Evolutionary conservation across 2,113 vertebrate species (phyloP), one percentile per base, ranked within the genome.

Genomic region (Bucco capensis): DNA sequence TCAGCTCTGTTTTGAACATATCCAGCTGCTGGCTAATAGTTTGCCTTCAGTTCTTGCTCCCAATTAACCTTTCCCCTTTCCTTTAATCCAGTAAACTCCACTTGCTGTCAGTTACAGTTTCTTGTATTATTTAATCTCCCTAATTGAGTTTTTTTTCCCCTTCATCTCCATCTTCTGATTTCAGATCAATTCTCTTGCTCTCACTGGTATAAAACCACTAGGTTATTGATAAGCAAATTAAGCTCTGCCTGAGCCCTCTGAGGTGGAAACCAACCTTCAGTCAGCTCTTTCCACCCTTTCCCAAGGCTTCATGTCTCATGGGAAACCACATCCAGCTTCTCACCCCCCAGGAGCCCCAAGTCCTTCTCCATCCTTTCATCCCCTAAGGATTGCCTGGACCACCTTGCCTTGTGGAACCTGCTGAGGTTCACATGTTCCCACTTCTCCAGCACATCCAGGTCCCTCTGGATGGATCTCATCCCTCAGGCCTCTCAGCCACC

Each of bases 61-160:
- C 95, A 97, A 97, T 97, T 97, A 98, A 97, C 97, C 97, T 97
- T 92, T 73, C 84, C 13, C 37, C 25, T 66, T 94, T 65, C 94
- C 93, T 95, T 95, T 95, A 92, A 96, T 95, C 82, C 94, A 60
- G 65, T 71, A 70, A 54, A 88, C 92, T 49, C 80, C 46, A 70
- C 86, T 95, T 94, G 27, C 72, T 66, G 27, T 56, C 58, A 35
- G 95, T 95, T 69, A 53, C 81, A 76, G 96, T 96, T 93, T 25
- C 96, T 85, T 94, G n/a, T n/a, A n/a, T n/a, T n/a, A n/a, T 61
- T 97, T 87, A 94, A 95, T 96, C 81, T 51, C 51, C 66, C 87
- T 97, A 90, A 97, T 73, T 95, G 90, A 73, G 90, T 93, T 96
- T 96, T 93, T 96, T 42, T 42, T 42, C n/a, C n/a, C n/a, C n/a